phyloP scores from a whole-genome alignment of 2,113 vertebrate species.

The Trogon melanurus region DNA sequence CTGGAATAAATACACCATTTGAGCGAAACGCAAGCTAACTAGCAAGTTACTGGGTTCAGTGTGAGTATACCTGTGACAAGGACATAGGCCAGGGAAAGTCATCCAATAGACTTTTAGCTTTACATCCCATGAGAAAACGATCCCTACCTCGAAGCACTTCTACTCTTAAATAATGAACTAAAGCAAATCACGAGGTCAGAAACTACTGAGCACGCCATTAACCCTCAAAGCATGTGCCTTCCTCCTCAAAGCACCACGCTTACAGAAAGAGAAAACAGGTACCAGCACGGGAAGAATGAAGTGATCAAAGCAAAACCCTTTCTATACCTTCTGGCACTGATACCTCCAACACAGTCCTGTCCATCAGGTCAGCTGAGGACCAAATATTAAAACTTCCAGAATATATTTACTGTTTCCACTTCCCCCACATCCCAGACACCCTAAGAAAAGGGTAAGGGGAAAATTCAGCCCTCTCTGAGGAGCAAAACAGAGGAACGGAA shows the following conservation, averaged over 20 bases:
- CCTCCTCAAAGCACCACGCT: neutral
- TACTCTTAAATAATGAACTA: neutral
- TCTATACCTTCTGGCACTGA: neutral
- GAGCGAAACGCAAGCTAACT: neutral
- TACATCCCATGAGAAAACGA: neutral
- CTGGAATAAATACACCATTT: neutral
- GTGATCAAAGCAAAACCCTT: neutral
- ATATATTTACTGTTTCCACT: neutral
- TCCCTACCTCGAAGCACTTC: neutral
- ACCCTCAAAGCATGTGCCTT: neutral
- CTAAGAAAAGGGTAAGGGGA: neutral
- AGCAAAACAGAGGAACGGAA: rapidly evolving
- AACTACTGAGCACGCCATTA: neutral
- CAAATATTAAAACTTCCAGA: neutral
- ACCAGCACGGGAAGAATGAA: neutral
- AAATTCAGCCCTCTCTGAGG: neutral
- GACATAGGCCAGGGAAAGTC: neutral
- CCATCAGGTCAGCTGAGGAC: neutral
- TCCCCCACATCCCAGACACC: neutral
- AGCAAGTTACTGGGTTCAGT: neutral
- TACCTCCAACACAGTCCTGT: neutral
- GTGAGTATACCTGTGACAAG: neutral
- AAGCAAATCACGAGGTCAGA: neutral
- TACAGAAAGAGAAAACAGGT: neutral
- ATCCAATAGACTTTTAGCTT: neutral